A percentile compares a stretch with the other conserved stretches of the same genome.
Conservation (phyloP, 2,113 vertebrate species). For the Oryzias curvinotus region DNA sequence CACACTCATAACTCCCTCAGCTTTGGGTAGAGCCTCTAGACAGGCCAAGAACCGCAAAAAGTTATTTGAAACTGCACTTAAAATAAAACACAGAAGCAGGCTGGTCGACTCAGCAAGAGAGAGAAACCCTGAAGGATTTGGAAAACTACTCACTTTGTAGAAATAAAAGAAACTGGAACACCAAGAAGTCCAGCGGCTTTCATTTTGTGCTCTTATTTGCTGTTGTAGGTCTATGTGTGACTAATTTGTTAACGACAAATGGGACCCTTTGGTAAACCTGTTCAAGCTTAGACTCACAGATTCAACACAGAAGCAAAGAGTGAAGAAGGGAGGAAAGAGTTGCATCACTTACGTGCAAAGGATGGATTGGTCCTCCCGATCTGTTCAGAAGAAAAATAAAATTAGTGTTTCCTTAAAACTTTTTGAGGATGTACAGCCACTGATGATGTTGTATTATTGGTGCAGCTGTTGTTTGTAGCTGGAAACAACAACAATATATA, state of each 20-base stretch:
- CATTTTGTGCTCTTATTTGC: neutral
- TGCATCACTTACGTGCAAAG: conserved; percentile 92
- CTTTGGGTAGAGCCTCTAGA: conserved; percentile 25
- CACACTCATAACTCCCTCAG: conserved; percentile 54
- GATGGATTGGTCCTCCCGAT: conserved; percentile 96
- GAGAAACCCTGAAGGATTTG: conserved; percentile 12
- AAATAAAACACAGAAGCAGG: conserved; percentile 50
- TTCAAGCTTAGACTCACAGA: neutral
- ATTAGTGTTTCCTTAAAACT: conserved; percentile 22
- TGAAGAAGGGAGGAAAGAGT: conserved; percentile 1
- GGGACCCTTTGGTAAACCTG: conserved; percentile 1
- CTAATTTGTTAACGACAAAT: neutral
- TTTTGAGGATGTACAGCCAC: no score
- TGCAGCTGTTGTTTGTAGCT: no score
- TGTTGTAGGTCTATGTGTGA: neutral
- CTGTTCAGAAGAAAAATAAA: conserved; percentile 72
- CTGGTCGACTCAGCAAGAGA: conserved; percentile 30
- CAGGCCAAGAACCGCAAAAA: conserved; percentile 41
- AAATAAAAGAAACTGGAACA: conserved; percentile 9
- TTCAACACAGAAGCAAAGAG: neutral
- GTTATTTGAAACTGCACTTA: conserved; percentile 52
- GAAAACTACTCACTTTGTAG: neutral
- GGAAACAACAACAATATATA: no score
- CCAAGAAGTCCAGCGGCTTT: neutral
- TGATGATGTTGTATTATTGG: no score